Base-by-base conservation (phyloP, 2,113 vertebrate genomes). In the Protomyctophum bolini region DNA sequence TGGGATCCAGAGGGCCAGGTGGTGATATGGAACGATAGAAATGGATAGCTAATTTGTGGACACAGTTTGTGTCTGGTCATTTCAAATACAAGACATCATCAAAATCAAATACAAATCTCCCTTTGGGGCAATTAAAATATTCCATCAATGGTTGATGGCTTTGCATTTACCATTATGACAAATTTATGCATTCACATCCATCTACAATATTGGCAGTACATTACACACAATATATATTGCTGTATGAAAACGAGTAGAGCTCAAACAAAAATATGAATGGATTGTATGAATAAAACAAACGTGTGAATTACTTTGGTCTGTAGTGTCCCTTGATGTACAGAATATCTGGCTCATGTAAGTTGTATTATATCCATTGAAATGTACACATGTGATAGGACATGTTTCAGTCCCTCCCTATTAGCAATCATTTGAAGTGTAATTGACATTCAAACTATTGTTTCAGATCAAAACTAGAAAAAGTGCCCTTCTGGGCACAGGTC, bases 1-100 rank as follows among this genome's bases (percentile, higher is more conserved):
- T 4, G 97, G 98, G 8, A 87, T 99, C 66, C 94, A 95, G 82
- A 93, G 97, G 58, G 95, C 97, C 1, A 95, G 97, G 73, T 99
- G 97, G 97, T 99, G 83, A 92, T 51, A 21, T 63, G 68, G 66
- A 77, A 4, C 61, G 12, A 45, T 45, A n/a, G 11, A 9, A 12
- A 14, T 0, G 1, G 29, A 68, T 55, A 21, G 14, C 68, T 29
- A 59, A 3, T 6, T 21, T 21, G 21, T 21, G 21, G 21, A 21
- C 21, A 10, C 41, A 68, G 54, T 51, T 50, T 12, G 10, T 29
- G 6, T n/a, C 11, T 54, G 10, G 52, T 11, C 3, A 12, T 33
- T 69, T 52, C 11, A 12, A 62, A 52, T 15, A 28, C 63, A 49
- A 6, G 7, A 76, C 10, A 46, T 33, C 15, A 15, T 1, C 3